A percentile compares a stretch with the other conserved stretches of the same genome.
These are phyloP conservation scores for Drosophila gunungcola DNA, from an alignment of 1,140 invertebrate species.

Conservation along the genomic window DNA sequence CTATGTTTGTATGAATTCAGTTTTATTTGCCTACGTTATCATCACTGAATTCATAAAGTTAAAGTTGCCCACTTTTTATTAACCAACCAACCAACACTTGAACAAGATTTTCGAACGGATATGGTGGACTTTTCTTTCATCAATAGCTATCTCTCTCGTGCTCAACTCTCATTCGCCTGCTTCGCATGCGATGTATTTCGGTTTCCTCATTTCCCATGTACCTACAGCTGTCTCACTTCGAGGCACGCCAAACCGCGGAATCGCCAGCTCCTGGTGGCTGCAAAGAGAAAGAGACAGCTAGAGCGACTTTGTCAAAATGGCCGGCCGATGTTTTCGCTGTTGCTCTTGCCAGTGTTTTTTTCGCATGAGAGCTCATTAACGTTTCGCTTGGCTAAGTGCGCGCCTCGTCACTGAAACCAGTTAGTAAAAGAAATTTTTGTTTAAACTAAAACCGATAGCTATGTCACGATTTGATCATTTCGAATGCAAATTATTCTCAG, in stretches of 20 bases:
- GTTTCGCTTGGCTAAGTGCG: constrained; percentile 84
- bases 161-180: constrained; percentile 16
- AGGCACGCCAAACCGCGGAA: not conserved
- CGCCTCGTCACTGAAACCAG: constrained; percentile 70
- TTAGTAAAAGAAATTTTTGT: constrained; percentile 68
- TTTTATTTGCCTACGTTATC: constrained; percentile 41
- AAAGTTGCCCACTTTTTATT: constrained; percentile 51
- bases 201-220: not conserved
- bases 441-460: constrained; percentile 49
- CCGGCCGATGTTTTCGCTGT: constrained; percentile 43
- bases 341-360: constrained; percentile 76
- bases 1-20: constrained; percentile 16
- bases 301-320: constrained; percentile 58
- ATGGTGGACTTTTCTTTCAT: constrained; percentile 9
- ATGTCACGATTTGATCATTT: constrained; percentile 54
- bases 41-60: constrained; percentile 57
- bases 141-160: constrained; percentile 26
- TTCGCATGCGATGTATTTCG: constrained; percentile 9
- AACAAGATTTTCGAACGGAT: not conserved
- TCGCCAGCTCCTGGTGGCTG: not conserved
- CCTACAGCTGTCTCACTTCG: constrained; percentile 24
- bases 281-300: constrained; percentile 13
- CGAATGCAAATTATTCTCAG: constrained; percentile 53
- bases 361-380: constrained; percentile 84
- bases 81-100: constrained; percentile 20